Base-by-base conservation (phyloP, 2,797 vertebrate genomes). In the Champsocephalus gunnari region DNA sequence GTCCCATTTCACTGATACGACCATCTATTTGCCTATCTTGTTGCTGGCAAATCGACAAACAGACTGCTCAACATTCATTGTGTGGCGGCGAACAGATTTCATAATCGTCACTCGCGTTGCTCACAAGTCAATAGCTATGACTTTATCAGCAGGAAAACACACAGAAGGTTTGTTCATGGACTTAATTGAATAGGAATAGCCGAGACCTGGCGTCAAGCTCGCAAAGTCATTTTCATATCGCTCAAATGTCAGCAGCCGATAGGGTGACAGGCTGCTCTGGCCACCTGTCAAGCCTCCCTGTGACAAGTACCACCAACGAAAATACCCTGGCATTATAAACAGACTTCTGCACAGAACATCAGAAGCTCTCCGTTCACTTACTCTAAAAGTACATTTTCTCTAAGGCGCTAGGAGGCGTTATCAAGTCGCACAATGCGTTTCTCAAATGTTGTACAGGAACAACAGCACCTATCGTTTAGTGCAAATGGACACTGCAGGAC, bases 131-230 rank as follows among this genome's bases (percentile, higher is more conserved):
- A 93, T 90, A 91, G 89, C 86, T 73, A 85, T 75, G 89, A 91
- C 91, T 92, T 92, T 93, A 94, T 94, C 91, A 90, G 90, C 79
- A 87, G 83, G 84, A 84, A 92, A 93, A 92, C 92, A 93, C 87
- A 90, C 89, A 90, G 80, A 83, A 79, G 69, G 88, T 88, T 92
- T 90, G 87, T 87, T 85, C 84, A 74, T 83, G 73, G 85, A 87
- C 84, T 92, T 93, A 93, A 94, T 92, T 93, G 90, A 94, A 92
- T 87, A 92, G 81, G 70, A 86, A 87, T 83, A 82, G 79, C 82
- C 75, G 77, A 81, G 89, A 77, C 84, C 28, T 44, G 60, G 86
- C 77, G 21, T 88, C 79, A 84, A 67, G 80, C 80, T 61, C 64
- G 58, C 85, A 85, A 84, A 90, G 77, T 88, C 77, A 92, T 93